phyloP scores from a whole-genome alignment of 2,113 vertebrate genomes.

The Entelurus aequoreus region DNA sequence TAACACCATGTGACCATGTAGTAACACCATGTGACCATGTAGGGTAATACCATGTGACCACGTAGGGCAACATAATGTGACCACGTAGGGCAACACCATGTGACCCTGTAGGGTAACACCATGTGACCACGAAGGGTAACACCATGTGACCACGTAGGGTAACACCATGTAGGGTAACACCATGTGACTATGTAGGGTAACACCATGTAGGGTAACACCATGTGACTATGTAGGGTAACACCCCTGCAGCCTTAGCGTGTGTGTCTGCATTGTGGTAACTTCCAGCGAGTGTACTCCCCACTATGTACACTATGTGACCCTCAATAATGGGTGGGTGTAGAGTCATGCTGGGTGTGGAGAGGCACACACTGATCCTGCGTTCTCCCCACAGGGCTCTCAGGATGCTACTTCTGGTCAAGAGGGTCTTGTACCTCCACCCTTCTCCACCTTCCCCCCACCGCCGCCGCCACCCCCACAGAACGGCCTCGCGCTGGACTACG shows the following conservation, averaged over 20 bases:
- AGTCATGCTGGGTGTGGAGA: conserved; percentile 44
- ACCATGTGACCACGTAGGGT: conserved; percentile 73
- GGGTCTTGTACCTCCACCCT: conserved; percentile 72
- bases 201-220: no score
- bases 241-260: conserved; percentile 44
- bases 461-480: conserved; percentile 76
- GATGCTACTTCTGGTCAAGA: conserved; percentile 73
- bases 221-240: conserved; percentile 70
- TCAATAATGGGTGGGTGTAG: conserved; percentile 71
- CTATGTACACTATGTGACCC: no score
- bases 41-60: conserved; percentile 54
- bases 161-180: conserved; percentile 21
- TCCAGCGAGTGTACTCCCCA: conserved; percentile 30
- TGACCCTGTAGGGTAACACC: conserved; percentile 38
- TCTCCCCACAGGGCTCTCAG: conserved; percentile 68
- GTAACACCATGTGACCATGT: conserved; percentile 64
- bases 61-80: no score
- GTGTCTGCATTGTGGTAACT: conserved; percentile 16
- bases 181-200: no score
- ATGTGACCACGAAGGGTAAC: conserved; percentile 69
- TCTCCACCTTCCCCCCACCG: conserved; percentile 73
- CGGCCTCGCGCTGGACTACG: conserved; percentile 73
- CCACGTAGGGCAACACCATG: neutral
- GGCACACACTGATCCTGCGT: neutral
- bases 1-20: conserved; percentile 57